Base-by-base conservation (phyloP, 2,113 vertebrate species). In the Alectura lathami region DNA sequence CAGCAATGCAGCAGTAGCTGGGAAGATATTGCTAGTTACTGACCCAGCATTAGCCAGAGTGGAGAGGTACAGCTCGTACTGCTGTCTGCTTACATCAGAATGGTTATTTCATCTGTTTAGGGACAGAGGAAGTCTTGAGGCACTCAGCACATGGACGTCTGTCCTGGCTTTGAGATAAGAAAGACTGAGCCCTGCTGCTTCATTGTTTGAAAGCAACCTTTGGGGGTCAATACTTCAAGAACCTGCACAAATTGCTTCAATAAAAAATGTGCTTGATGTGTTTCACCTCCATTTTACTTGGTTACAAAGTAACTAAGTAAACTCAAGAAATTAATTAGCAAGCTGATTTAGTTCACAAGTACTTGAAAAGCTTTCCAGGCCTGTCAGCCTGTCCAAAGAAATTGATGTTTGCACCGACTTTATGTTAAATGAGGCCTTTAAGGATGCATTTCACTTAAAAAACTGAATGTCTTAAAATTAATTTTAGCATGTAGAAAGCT, bases 11-110 rank as follows among this genome's bases (percentile, higher is more conserved):
- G 42, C 22, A 23, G 4, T 26, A 21, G 3, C 36, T 24, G 69
- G 36, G 48, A 69, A 20, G 8, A 8, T 9, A 9, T 1, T 0
- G 1, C 48, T 17, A 1, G 18, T 69, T 29, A 22, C 27, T 45
- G 70, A n/a, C 63, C 17, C 42, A 7, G 34, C 23, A 3, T 20
- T 34, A 42, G 24, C 36, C 11, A 3, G 23, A 17, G 68, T 36
- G 6, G 11, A 29, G 15, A 1, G 13, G 18, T 23, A 17, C 22
- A 17, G 63, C 43, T 38, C 10, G 32, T 27, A 4, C 22, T 1
- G 6, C 23, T 24, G 45, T 12, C 26, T 38, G 16, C 47, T 42
- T 34, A 21, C 40, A 8, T 9, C 29, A 40, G 36, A 40, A 16
- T 14, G 7, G 15, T 42, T 53, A 54, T 23, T 68, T 68, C 32